Conservation (phyloP, 2,888 invertebrate species). For the Xylota sylvarum region DNA sequence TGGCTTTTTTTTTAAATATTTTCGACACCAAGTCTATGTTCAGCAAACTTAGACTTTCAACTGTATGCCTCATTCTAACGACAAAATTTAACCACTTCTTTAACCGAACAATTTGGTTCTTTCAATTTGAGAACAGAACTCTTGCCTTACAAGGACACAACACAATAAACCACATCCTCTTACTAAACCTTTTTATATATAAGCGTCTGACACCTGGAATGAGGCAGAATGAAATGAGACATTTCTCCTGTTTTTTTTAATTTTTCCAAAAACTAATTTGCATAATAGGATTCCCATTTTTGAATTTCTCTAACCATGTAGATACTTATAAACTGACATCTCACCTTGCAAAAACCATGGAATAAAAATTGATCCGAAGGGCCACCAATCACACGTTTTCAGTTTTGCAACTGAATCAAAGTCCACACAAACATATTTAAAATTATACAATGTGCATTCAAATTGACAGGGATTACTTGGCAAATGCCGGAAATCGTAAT, state of each 20-base stretch:
- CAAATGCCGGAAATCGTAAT: constrained; percentile 63
- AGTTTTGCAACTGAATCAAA: constrained; percentile 14
- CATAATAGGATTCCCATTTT: background rate
- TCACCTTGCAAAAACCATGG: background rate
- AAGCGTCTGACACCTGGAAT: background rate
- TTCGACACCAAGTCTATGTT: no score
- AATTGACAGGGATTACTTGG: constrained; percentile 43
- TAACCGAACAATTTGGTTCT: no score
- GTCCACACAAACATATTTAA: constrained; percentile 5
- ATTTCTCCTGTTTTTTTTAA: background rate
- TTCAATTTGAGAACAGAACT: no score
- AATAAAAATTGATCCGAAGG: background rate
- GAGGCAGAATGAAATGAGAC: background rate
- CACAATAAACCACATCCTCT: background rate
- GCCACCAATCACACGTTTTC: background rate
- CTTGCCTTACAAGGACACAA: background rate
- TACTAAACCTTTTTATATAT: background rate
- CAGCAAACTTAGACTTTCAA: no score
- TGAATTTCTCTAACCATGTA: no score
- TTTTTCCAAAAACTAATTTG: background rate
- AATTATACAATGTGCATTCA: constrained; percentile 36
- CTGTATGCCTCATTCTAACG: no score
- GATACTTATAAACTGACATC: no score
- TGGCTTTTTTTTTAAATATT: no score
- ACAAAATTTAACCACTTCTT: no score